Conservation (phyloP, 1,140 invertebrate species). For the Aradophagus sp. region DNA sequence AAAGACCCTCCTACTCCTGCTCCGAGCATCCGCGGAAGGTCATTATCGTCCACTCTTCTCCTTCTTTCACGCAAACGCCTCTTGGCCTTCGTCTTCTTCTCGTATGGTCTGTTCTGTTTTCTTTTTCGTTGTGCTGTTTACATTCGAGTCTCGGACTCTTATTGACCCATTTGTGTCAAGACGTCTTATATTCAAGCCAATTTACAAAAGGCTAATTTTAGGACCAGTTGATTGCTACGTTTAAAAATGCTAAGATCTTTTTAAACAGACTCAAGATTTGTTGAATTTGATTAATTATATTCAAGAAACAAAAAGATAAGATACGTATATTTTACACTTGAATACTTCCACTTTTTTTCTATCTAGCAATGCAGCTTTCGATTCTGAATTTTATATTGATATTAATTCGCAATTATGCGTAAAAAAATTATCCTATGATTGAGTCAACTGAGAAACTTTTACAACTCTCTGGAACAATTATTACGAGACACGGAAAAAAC, state of each 20-base stretch:
- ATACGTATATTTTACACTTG: too few species aligned
- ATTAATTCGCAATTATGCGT: too few species aligned
- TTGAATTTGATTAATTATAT: too few species aligned
- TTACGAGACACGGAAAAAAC: slow-evolving; percentile 28
- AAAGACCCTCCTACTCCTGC: slow-evolving; percentile 73
- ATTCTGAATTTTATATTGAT: too few species aligned
- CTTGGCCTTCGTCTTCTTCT: slow-evolving; percentile 30
- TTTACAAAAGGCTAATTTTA: too few species aligned
- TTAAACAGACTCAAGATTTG: too few species aligned
- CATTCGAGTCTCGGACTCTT: slow-evolving; percentile 13
- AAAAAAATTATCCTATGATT: slow-evolving; percentile 2
- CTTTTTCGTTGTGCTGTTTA: slow-evolving; percentile 40
- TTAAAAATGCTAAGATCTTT: too few species aligned
- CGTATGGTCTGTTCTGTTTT: slow-evolving; percentile 24
- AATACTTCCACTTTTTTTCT: too few species aligned
- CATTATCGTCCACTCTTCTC: slow-evolving; percentile 68
- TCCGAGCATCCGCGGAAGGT: slow-evolving; percentile 68
- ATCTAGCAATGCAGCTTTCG: too few species aligned
- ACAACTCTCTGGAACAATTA: background rate
- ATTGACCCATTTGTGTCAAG: slow-evolving; percentile 12
- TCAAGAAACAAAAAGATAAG: too few species aligned
- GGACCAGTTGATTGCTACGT: too few species aligned
- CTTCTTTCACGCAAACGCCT: slow-evolving; percentile 34
- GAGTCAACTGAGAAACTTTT: slow-evolving; percentile 7
- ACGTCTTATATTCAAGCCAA: too few species aligned